phyloP scores from a whole-genome alignment of 2,797 vertebrate species.

The Silurus lanzhouensis region DNA sequence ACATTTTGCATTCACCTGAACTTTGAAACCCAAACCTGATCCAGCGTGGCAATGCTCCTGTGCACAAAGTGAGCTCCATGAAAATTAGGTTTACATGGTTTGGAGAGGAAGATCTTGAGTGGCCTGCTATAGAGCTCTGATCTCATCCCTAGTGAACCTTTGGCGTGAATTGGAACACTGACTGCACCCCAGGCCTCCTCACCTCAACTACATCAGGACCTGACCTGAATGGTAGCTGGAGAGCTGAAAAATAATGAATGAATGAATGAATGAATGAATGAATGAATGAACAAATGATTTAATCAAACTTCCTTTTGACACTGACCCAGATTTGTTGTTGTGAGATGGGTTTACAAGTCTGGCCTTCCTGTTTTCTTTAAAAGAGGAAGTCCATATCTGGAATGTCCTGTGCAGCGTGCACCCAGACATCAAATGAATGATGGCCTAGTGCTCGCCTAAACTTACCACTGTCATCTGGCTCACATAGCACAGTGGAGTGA shows the following conservation, averaged over 20 bases:
- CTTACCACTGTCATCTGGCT: conserved; percentile 6
- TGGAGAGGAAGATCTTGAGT: no score
- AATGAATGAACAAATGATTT: neutral
- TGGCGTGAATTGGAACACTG: no score
- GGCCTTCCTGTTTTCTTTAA: neutral
- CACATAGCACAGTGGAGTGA: conserved; percentile 2
- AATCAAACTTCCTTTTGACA: neutral
- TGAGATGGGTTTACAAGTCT: no score
- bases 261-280: neutral
- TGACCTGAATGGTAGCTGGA: neutral
- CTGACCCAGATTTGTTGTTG: neutral
- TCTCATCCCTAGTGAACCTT: no score
- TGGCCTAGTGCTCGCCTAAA: conserved; percentile 1
- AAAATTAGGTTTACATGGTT: no score
- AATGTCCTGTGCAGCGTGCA: neutral
- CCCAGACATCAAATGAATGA: neutral
- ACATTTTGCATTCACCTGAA: no score
- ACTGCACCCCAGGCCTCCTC: no score
- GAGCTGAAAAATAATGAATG: neutral
- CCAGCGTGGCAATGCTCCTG: no score
- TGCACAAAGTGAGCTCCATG: no score
- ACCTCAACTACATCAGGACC: no score
- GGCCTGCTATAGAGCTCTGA: no score
- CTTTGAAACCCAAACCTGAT: no score
- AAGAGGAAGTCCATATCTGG: neutral